A percentile compares a stretch with the other conserved stretches of the same genome.
Conservation (phyloP, 2,797 vertebrate species). For the Enteromius radiatus region DNA sequence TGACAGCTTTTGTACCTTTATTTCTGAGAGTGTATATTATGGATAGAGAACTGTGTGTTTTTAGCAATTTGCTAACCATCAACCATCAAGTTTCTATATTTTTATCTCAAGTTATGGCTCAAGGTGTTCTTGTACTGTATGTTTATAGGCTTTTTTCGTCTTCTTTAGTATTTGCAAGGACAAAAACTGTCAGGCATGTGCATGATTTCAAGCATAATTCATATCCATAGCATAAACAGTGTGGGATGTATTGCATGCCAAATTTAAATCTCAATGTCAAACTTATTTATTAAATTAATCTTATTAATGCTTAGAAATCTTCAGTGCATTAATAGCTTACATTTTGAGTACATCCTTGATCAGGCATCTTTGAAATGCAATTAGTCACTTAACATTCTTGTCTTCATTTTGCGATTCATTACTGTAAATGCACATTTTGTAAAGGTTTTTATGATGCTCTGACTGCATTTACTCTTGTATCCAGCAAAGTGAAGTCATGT, state of each 20-base stretch:
- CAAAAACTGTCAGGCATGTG: not conserved
- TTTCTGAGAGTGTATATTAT: not conserved
- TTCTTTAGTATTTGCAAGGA: not conserved
- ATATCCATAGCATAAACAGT: not conserved
- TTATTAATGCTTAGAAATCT: not conserved
- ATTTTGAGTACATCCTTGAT: constrained; percentile 2
- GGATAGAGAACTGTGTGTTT: not conserved
- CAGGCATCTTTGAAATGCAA: constrained; percentile 15
- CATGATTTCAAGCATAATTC: not conserved
- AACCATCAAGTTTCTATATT: not conserved
- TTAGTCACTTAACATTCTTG: constrained; percentile 7
- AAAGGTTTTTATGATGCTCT: not conserved
- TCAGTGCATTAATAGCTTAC: constrained; percentile 2
- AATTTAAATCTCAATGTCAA: not conserved
- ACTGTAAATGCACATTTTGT: not conserved
- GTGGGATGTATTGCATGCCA: not conserved
- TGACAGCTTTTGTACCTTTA: no score
- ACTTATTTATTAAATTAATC: no score
- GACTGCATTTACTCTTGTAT: not conserved
- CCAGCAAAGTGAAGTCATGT: constrained; percentile 32
- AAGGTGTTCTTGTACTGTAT: not conserved
- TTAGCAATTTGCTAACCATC: not conserved
- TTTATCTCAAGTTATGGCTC: not conserved
- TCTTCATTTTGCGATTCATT: constrained; percentile 5
- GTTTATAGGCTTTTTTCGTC: not conserved